Percentiles rank a stretch among this genome's conserved stretches.
phyloP scores from a whole-genome alignment of 1,140 invertebrate genomes.

The Hyposmocoma kahamanoa region DNA sequence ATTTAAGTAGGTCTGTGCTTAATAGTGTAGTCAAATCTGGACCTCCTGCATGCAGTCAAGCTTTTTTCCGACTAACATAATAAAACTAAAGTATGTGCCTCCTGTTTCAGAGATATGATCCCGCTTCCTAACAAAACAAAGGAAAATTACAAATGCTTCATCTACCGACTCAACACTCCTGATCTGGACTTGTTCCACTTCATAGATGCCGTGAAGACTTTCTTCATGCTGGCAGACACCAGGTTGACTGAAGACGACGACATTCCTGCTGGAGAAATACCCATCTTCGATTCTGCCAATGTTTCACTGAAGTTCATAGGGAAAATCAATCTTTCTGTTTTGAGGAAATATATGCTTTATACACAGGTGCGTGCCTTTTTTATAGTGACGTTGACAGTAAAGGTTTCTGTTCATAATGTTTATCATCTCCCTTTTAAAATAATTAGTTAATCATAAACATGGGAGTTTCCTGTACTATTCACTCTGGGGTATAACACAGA shows the following conservation, averaged over 20 bases:
- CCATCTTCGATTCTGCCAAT: slow-evolving; percentile 80
- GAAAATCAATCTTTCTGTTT: slow-evolving; percentile 76
- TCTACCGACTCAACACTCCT: slow-evolving; percentile 76
- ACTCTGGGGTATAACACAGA: too few species aligned
- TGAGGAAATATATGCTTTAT: slow-evolving; percentile 81
- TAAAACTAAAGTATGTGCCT: neutral
- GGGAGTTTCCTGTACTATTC: too few species aligned
- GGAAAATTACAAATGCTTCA: slow-evolving; percentile 75
- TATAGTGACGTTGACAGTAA: too few species aligned
- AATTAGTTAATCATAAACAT: too few species aligned
- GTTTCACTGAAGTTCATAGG: slow-evolving; percentile 77
- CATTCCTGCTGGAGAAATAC: slow-evolving; percentile 77
- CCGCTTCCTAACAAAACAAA: slow-evolving; percentile 75
- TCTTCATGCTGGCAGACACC: slow-evolving; percentile 81
- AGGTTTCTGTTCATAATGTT: too few species aligned
- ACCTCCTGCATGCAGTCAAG: too few species aligned
- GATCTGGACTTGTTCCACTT: slow-evolving; percentile 79
- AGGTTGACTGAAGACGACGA: slow-evolving; percentile 75
- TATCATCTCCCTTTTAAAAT: too few species aligned
- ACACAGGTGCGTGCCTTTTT: slow-evolving; percentile 58
- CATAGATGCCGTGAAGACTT: slow-evolving; percentile 78
- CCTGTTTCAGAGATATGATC: slow-evolving; percentile 74
- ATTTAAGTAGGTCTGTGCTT: too few species aligned
- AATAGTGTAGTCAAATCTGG: too few species aligned
- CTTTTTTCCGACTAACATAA: too few species aligned